phyloP scores from a whole-genome alignment of 2,888 invertebrate species.

The Drosophila robusta region DNA sequence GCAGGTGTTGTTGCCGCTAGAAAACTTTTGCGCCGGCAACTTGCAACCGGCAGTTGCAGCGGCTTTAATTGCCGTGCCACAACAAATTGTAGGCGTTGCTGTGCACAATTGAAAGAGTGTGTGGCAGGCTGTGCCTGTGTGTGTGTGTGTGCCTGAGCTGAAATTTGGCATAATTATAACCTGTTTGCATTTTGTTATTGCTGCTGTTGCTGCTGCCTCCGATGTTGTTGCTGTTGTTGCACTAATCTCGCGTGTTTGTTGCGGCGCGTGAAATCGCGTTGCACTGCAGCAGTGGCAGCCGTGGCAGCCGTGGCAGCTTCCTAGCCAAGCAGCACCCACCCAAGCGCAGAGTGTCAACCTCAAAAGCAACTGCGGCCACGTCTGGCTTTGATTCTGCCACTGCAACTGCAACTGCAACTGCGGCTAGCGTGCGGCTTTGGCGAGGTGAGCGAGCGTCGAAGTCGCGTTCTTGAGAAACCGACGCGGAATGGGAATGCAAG shows the following conservation, averaged over 20 bases:
- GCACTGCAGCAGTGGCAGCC: conserved; percentile 25
- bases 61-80: conserved; percentile 47
- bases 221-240: conserved; percentile 28
- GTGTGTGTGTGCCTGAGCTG: conserved; percentile 19
- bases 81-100: conserved; percentile 64
- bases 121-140: neutral
- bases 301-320: conserved; percentile 35
- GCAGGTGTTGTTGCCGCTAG: conserved; percentile 61
- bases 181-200: conserved; percentile 55
- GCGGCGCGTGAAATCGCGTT: conserved; percentile 68
- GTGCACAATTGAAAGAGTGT: conserved; percentile 40
- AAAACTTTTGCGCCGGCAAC: conserved; percentile 22
- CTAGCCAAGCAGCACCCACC: conserved; percentile 60
- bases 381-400: conserved; percentile 28
- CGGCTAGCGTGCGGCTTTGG: conserved; percentile 49
- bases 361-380: conserved; percentile 26
- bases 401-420: conserved; percentile 12
- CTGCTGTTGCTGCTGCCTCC: conserved; percentile 27
- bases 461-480: conserved; percentile 71
- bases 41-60: conserved; percentile 25
- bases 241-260: conserved; percentile 69
- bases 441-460: conserved; percentile 55
- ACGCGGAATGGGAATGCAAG: conserved; percentile 67
- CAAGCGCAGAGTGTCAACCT: conserved; percentile 72
- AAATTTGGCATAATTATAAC: conserved; percentile 72